Base-by-base conservation (phyloP, 1,140 invertebrate species). In the Bombus impatiens region DNA sequence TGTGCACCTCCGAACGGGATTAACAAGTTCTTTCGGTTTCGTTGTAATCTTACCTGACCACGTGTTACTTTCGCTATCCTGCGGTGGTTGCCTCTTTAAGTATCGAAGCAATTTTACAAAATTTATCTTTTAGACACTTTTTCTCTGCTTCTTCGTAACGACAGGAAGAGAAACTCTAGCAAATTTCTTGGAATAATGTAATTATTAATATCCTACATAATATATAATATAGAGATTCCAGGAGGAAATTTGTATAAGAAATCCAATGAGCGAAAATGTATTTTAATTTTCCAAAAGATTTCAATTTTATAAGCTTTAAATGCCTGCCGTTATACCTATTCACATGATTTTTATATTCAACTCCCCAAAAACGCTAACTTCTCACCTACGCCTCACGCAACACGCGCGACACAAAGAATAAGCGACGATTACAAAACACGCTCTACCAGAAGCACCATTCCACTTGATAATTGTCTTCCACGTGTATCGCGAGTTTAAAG, bases 21-120 rank as follows among this genome's bases (percentile, higher is more conserved):
- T 94, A 94, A 94, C 93, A 91, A 94, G 91, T 93, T 92, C 90
- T 87, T 85, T 84, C 86, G 77, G 65, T 82, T 79, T 82, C 88
- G 75, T 75, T 44, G 67, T 28, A 74, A 62, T 42, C 12, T 80
- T 78, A 67, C 83, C 42, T 32, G 81, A 44, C 57, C 62, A 70
- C 62, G 59, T 53, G 44, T 78, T 70, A 53, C 65, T 80, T 37
- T 79, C 62, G 32, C 22, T 15, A 13, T 72, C 6, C 28, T 3
- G 1, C 25, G 10, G 35, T n/a, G 13, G 3, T 15, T n/a, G 28
- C 37, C 25, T 32, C n/a, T 15, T n/a, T 42, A 13, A 15, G 8
- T 28, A 25, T 10, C 68, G 18, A 40, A 25, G 18, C 25, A 28
- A 28, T 70, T 70, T 32, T 15, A 32, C n/a, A 15, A 22, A 53